Evolutionary conservation across 2,888 invertebrate species (phyloP).

Genomic region (Callosobruchus maculatus): DNA sequence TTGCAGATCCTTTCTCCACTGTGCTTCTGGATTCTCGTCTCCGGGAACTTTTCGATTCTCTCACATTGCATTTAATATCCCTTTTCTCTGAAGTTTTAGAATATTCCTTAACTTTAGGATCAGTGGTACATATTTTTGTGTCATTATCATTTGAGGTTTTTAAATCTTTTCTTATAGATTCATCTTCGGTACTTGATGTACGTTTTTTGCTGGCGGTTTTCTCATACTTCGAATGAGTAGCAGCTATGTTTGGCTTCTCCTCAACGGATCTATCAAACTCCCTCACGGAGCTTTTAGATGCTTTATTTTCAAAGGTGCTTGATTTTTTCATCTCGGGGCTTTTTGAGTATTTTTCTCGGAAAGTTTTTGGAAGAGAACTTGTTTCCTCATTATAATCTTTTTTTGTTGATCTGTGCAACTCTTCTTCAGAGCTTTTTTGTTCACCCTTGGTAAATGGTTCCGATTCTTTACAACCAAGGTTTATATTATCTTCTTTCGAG

Average conservation of each 20-base stretch:
- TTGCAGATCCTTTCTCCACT: background rate
- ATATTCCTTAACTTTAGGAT: too few relatives aligned
- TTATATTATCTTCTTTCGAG: too few relatives aligned
- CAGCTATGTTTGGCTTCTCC: too few relatives aligned
- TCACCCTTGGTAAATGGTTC: too few relatives aligned
- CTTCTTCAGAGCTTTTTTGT: background rate
- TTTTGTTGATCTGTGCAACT: background rate
- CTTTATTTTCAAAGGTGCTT: background rate
- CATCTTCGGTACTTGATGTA: background rate
- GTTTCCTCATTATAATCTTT: background rate
- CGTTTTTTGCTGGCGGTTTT: too few relatives aligned
- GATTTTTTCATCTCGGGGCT: background rate
- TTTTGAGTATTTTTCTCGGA: conserved; percentile 10
- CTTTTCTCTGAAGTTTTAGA: background rate
- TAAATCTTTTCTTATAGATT: background rate
- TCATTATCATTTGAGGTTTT: too few relatives aligned
- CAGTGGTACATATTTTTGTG: too few relatives aligned
- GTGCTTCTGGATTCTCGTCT: background rate
- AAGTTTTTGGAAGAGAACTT: conserved; percentile 8
- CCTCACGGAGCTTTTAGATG: background rate
- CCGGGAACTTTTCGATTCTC: background rate
- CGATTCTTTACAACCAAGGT: too few relatives aligned
- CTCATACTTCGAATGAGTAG: too few relatives aligned
- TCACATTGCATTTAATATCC: background rate
- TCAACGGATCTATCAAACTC: background rate